A percentile compares a stretch with the other conserved stretches of the same genome.
Conservation (phyloP, 1,140 invertebrate species). For the Drosophila kepulauana region DNA sequence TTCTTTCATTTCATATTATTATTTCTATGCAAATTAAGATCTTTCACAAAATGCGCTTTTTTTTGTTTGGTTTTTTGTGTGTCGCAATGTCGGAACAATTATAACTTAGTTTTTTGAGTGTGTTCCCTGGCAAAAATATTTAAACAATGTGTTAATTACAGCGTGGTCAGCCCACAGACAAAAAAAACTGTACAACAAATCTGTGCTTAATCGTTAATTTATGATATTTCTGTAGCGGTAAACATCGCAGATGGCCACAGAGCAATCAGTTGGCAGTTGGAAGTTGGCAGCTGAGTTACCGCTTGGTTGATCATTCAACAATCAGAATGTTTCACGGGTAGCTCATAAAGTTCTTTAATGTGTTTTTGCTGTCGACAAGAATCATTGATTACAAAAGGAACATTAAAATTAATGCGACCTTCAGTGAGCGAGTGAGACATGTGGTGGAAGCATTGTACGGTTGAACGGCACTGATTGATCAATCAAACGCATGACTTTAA, state of each 20-base stretch:
- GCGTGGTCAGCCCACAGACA: slow-evolving; percentile 37
- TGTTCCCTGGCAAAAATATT: slow-evolving; percentile 47
- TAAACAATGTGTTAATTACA: slow-evolving; percentile 81
- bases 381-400: background rate
- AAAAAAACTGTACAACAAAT: slow-evolving; percentile 68
- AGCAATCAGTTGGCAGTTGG: slow-evolving; percentile 55
- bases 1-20: slow-evolving; percentile 53
- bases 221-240: slow-evolving; percentile 77
- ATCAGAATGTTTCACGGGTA: slow-evolving; percentile 39
- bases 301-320: slow-evolving; percentile 62
- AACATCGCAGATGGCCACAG: slow-evolving; percentile 48
- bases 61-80: slow-evolving; percentile 47
- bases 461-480: slow-evolving; percentile 11
- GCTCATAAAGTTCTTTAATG: slow-evolving; percentile 60
- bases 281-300: slow-evolving; percentile 33
- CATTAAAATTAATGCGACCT: slow-evolving; percentile 24
- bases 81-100: slow-evolving; percentile 62
- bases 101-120: slow-evolving; percentile 38
- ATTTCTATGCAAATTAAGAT: slow-evolving; percentile 75
- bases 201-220: slow-evolving; percentile 82
- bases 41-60: slow-evolving; percentile 22
- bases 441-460: background rate
- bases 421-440: background rate
- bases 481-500: slow-evolving; percentile 16
- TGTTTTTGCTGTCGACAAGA: slow-evolving; percentile 40